Conservation (phyloP, 2,797 vertebrate genomes). For the Anabas testudineus region DNA sequence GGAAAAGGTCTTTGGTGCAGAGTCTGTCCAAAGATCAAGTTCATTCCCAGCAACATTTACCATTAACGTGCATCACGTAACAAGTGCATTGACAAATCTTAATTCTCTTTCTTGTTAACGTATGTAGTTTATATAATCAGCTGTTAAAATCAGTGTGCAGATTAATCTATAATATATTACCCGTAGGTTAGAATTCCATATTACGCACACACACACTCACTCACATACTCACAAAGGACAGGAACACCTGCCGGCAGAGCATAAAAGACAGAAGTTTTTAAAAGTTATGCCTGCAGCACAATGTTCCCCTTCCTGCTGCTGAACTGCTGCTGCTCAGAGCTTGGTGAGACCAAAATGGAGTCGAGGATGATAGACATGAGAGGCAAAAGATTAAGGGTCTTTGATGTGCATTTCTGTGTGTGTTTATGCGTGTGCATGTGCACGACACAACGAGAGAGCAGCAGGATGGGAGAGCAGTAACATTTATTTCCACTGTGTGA, state of each 20-base stretch:
- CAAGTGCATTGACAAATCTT: not conserved
- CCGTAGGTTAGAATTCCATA: conserved; percentile 6
- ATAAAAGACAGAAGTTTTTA: conserved; percentile 35
- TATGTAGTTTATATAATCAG: not conserved
- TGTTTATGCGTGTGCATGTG: conserved; percentile 8
- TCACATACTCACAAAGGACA: conserved; percentile 4
- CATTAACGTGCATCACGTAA: not conserved
- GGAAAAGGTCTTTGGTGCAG: not conserved
- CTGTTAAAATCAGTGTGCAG: not conserved
- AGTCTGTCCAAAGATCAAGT: not conserved
- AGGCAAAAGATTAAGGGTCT: conserved; percentile 59
- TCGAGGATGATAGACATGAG: conserved; percentile 55
- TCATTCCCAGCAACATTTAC: not conserved
- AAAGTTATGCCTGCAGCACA: conserved; percentile 56
- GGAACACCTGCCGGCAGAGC: conserved; percentile 37
- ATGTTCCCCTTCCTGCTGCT: conserved; percentile 44
- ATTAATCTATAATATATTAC: not conserved
- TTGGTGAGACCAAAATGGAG: conserved; percentile 46
- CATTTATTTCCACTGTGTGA: conserved; percentile 39
- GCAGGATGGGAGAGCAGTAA: conserved; percentile 26
- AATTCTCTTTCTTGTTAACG: not conserved
- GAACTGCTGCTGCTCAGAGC: conserved; percentile 40
- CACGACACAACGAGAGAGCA: conserved; percentile 11
- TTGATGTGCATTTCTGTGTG: conserved; percentile 56
- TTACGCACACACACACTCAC: conserved; percentile 9